Percentiles rank a stretch among this genome's conserved stretches.
Evolutionary conservation across 2,113 vertebrate species (phyloP).

Genomic region (Engystomops pustulosus): DNA sequence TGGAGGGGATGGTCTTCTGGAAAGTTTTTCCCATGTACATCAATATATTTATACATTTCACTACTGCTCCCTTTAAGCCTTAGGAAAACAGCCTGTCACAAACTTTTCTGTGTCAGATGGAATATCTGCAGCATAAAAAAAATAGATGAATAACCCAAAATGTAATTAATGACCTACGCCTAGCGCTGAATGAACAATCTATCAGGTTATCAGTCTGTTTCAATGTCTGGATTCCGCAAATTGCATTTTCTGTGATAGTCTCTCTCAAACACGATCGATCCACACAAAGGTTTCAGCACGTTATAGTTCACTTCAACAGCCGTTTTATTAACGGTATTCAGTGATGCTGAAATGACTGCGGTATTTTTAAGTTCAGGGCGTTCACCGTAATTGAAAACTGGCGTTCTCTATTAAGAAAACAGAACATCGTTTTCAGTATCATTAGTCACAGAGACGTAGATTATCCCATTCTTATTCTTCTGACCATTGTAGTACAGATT

Average conservation of each 20-base stretch:
- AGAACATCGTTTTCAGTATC: neutral
- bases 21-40: too few relatives aligned
- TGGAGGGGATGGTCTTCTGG: too few relatives aligned
- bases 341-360: neutral
- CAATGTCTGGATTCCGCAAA: neutral
- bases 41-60: too few relatives aligned
- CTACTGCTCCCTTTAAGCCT: neutral
- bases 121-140: conserved; percentile 7
- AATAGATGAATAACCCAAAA: neutral
- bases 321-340: neutral
- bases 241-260: conserved; percentile 8
- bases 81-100: neutral
- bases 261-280: neutral
- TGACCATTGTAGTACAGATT: neutral
- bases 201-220: conserved; percentile 20
- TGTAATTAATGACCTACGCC: conserved; percentile 10
- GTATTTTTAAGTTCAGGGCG: neutral
- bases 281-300: neutral
- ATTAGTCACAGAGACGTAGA: neutral
- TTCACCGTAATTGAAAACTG: neutral
- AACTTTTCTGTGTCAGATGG: neutral
- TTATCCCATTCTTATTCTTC: neutral
- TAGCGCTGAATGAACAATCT: neutral
- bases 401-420: neutral
- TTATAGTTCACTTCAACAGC: neutral